phyloP scores from a whole-genome alignment of 2,113 vertebrate genomes.

The Brienomyrus longianalis region DNA sequence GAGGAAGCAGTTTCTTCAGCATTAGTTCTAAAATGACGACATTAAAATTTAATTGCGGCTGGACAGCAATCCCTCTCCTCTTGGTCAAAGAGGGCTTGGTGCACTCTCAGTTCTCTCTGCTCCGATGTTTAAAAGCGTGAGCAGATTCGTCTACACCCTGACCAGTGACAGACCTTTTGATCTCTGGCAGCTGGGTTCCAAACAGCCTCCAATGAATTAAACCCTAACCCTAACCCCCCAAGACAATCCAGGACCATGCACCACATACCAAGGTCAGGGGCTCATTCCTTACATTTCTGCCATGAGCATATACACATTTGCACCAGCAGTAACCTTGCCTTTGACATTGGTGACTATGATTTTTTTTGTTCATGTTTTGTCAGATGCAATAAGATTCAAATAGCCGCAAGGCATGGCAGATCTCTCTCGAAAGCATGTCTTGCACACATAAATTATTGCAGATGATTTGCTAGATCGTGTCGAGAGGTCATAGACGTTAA shows the following conservation, averaged over 20 bases:
- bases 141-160: background rate
- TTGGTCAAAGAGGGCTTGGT: background rate
- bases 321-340: background rate
- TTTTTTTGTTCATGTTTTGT: background rate
- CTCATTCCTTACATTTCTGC: background rate
- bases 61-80: background rate
- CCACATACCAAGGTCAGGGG: background rate
- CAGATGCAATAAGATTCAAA: slow-evolving; percentile 1
- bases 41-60: background rate
- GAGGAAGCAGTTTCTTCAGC: background rate
- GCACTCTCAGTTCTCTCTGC: background rate
- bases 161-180: background rate
- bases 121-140: background rate
- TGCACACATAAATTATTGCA: background rate
- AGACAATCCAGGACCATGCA: background rate
- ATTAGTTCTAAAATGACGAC: background rate
- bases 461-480: background rate
- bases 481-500: background rate
- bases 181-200: background rate
- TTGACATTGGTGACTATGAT: background rate
- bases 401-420: background rate
- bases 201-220: background rate
- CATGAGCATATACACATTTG: background rate
- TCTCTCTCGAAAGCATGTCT: background rate
- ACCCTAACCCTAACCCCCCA: background rate